phyloP scores from a whole-genome alignment of 2,888 invertebrate genomes.

The Himalopsyche kuldschensis region DNA sequence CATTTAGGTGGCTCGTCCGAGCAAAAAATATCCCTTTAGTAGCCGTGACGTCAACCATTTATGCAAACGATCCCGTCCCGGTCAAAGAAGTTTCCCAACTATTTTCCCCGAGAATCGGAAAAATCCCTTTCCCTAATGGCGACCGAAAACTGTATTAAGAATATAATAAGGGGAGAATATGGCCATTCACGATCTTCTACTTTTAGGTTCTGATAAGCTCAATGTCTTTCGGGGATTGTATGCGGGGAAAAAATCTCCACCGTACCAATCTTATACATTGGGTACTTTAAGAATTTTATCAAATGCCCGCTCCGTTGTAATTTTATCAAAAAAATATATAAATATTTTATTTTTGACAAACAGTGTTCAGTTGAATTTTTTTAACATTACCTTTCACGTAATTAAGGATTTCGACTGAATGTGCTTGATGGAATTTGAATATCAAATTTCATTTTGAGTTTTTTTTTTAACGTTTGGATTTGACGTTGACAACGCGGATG shows the following conservation, averaged over 20 bases:
- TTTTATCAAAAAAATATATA: too few relatives aligned
- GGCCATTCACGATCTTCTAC: background rate
- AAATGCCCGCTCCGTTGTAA: background rate
- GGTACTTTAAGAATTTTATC: background rate
- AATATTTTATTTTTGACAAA: too few relatives aligned
- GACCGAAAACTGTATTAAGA: conserved; percentile 1
- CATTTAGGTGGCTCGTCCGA: background rate
- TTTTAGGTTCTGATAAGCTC: background rate
- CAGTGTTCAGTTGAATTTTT: too few relatives aligned
- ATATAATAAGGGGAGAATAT: background rate
- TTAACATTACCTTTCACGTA: too few relatives aligned
- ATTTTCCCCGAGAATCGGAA: background rate
- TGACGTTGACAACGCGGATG: too few relatives aligned
- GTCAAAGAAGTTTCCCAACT: background rate
- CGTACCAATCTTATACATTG: too few relatives aligned
- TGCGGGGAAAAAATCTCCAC: background rate
- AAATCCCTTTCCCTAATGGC: background rate
- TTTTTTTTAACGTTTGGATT: too few relatives aligned
- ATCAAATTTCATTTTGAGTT: too few relatives aligned
- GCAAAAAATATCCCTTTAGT: background rate
- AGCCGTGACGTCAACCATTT: background rate
- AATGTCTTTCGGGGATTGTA: background rate
- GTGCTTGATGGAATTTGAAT: too few relatives aligned
- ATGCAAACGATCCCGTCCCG: background rate
- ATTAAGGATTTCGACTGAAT: too few relatives aligned